phyloP scores from a whole-genome alignment of 2,888 invertebrate species.

The Liodrosophila aerea region DNA sequence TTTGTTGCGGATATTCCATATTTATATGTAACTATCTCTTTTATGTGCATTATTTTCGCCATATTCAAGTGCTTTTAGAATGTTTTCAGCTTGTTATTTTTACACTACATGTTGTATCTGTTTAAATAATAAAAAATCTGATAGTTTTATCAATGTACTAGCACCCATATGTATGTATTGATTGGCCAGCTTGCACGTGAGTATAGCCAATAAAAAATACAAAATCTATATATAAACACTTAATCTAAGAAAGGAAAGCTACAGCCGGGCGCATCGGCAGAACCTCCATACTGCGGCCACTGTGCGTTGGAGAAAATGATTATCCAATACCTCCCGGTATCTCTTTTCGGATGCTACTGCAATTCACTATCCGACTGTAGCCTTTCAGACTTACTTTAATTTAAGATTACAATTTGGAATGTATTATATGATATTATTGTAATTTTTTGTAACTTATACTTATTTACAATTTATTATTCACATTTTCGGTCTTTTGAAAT shows the following conservation, averaged over 20 bases:
- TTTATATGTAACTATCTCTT: constrained; percentile 2
- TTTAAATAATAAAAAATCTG: constrained; percentile 22
- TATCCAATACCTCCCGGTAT: too few relatives aligned
- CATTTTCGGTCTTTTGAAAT: too few relatives aligned
- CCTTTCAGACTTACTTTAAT: too few relatives aligned
- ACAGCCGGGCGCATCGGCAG: too few relatives aligned
- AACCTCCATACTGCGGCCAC: too few relatives aligned
- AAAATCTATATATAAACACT: neutral
- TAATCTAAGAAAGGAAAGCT: neutral
- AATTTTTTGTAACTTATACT: too few relatives aligned
- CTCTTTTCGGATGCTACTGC: too few relatives aligned
- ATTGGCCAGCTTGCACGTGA: constrained; percentile 5
- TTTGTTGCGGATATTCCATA: constrained; percentile 26
- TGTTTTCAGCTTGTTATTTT: constrained; percentile 16
- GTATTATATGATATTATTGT: too few relatives aligned
- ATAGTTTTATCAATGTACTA: constrained; percentile 1
- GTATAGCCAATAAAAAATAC: constrained; percentile 3
- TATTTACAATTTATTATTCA: too few relatives aligned
- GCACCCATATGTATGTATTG: constrained; percentile 13
- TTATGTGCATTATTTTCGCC: constrained; percentile 4
- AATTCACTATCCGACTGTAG: too few relatives aligned
- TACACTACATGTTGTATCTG: constrained; percentile 31
- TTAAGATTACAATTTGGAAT: too few relatives aligned
- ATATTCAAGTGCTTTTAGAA: constrained; percentile 37
- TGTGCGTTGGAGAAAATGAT: too few relatives aligned